Conservation (phyloP, 2,113 vertebrate species). For the Chlorodrepanis virens region DNA sequence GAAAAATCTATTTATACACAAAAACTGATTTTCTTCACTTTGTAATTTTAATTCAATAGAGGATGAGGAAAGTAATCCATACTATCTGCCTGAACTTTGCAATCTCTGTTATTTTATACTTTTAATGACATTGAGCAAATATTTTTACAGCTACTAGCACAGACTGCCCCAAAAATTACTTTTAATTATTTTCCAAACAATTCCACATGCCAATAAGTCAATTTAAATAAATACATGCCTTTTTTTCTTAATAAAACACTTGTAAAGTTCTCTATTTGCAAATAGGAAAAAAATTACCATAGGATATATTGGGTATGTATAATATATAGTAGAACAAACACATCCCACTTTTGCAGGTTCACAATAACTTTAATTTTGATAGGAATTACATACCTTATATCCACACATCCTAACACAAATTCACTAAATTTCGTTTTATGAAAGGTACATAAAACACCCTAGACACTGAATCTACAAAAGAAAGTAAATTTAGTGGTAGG, state of each 20-base stretch:
- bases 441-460: background rate
- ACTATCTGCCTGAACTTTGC: background rate
- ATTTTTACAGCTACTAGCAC: background rate
- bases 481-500: conserved; percentile 1
- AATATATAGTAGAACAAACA: background rate
- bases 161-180: background rate
- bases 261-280: background rate
- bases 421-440: background rate
- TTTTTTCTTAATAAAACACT: background rate
- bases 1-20: background rate
- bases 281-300: background rate
- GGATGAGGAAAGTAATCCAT: background rate
- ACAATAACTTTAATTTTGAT: background rate
- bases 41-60: background rate
- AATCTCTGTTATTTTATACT: background rate
- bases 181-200: background rate
- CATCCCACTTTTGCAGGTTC: background rate
- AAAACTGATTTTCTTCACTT: background rate
- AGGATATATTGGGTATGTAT: background rate
- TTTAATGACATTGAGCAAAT: background rate
- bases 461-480: background rate
- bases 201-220: background rate
- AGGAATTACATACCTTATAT: background rate
- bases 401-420: background rate
- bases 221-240: background rate